Percentiles rank a stretch among this genome's conserved stretches.
Conservation (phyloP, 2,113 vertebrate genomes). For the Onychostruthus taczanowskii region DNA sequence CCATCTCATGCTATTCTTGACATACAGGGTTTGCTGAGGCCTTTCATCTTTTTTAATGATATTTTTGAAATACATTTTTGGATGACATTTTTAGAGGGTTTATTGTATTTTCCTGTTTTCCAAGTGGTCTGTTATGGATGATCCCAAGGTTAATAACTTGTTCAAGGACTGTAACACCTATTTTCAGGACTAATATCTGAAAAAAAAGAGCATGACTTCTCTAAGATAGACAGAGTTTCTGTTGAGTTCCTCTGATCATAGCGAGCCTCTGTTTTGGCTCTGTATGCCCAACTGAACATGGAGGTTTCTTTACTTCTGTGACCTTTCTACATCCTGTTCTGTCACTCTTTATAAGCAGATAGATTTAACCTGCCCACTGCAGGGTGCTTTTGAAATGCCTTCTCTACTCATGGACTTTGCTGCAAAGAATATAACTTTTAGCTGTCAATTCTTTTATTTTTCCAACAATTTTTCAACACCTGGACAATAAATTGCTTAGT, state of each 20-base stretch:
- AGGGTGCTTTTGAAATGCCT: neutral
- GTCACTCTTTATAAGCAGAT: neutral
- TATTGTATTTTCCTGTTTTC: neutral
- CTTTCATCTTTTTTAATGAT: neutral
- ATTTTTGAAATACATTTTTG: neutral
- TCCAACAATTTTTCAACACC: neutral
- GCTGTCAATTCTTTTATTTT: constrained; percentile 22
- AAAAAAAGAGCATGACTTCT: neutral
- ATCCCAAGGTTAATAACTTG: neutral
- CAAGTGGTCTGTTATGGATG: neutral
- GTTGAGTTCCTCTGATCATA: neutral
- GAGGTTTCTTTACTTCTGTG: neutral
- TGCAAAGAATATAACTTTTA: neutral
- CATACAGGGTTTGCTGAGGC: neutral
- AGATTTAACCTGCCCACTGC: neutral
- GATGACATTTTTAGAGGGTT: neutral
- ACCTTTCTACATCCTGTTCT: neutral
- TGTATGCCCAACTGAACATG: neutral
- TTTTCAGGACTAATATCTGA: neutral
- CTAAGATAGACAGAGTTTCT: neutral
- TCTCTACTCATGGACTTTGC: neutral
- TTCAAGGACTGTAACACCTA: neutral
- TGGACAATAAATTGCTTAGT: neutral
- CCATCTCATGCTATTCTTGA: neutral
- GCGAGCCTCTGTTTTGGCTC: neutral